Evolutionary conservation across 1,140 invertebrate genomes (phyloP), one percentile per base, ranked within the genome.

Genomic region (Gerris buenoi): DNA sequence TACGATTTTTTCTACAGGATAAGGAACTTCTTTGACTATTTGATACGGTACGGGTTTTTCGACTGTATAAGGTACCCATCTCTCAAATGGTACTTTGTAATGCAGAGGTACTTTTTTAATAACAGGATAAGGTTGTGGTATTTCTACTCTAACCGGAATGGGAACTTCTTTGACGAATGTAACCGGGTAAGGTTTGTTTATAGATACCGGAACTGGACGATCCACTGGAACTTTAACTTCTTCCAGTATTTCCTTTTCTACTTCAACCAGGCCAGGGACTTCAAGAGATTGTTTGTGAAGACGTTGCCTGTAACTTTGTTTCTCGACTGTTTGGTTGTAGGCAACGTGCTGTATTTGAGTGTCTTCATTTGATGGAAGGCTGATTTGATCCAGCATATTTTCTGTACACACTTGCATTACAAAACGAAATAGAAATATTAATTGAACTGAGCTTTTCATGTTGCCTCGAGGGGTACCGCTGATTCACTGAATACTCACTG

Each of bases 21-120:
- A 15, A 22, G 58, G 58, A 62, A 89, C 84, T 73, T 85, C 86
- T 68, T 86, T 87, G 70, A 87, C 84, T 26, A 86, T 68, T 62
- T 83, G 80, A 2, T 86, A 83, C 46, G 84, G 83, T 75, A 85
- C 85, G 10, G 68, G 72, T 28, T 70, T 71, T 65, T 83, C 83
- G 46, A 85, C 83, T 15, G 75, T 79, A 33, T 84, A 82, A 64
- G 80, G 80, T 2, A 81, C 82, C 75, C 78, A 25, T 72, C 73
- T 14, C 73, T 80, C 80, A 77, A 69, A 84, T 81, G 26, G 83
- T 79, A 29, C 81, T 84, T 73, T 81, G 79, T 15, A 78, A 71
- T 68, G 70, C 18, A 57, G 27, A 1, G 81, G 85, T n/a, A 87
- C 83, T 26, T 79, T 79, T 72, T 85, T 87, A 71, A 86, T 83